Conservation (phyloP, 92 coral and sea anemone species). For the Chrysogorgia sp. region DNA sequence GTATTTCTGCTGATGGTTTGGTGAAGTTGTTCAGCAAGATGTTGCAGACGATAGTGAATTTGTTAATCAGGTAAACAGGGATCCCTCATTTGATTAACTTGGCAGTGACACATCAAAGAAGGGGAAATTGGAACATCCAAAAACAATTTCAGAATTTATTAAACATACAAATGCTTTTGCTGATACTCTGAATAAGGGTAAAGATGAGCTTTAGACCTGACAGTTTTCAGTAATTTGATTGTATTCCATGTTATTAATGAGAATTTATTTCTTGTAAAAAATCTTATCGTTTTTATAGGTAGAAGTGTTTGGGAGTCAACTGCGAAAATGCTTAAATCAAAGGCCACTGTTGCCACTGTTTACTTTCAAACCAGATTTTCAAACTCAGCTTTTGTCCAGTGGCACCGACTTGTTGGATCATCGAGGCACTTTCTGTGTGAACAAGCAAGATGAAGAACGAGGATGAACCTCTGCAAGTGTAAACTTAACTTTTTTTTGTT, state of each 20-base stretch:
- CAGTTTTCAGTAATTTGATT: no score
- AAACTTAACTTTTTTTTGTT: no score
- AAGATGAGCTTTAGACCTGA: slow-evolving; percentile 6
- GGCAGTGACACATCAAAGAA: slow-evolving; percentile 15
- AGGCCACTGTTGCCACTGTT: slow-evolving; percentile 16
- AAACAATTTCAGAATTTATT: slow-evolving; percentile 8
- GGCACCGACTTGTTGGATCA: slow-evolving; percentile 20
- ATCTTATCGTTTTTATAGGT: background rate
- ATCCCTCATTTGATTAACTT: slow-evolving; percentile 26
- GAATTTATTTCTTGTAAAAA: no score
- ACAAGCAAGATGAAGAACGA: no score
- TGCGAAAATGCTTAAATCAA: slow-evolving; percentile 9
- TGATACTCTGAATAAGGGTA: slow-evolving; percentile 24
- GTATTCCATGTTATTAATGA: no score
- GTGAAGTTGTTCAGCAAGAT: no score
- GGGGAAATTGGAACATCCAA: slow-evolving; percentile 24
- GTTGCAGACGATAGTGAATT: background rate
- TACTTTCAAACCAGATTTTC: slow-evolving; percentile 27
- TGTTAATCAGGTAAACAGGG: slow-evolving; percentile 19
- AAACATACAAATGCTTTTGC: slow-evolving; percentile 17
- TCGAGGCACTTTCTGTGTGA: slow-evolving; percentile 3
- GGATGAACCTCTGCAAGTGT: no score
- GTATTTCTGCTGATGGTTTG: no score
- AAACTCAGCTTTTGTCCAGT: slow-evolving; percentile 20
- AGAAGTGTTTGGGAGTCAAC: slow-evolving; percentile 29